Percentiles rank a stretch among this genome's conserved stretches.
Evolutionary conservation across 2,797 vertebrate genomes (phyloP).

Genomic region (Rhynchotus rufescens): DNA sequence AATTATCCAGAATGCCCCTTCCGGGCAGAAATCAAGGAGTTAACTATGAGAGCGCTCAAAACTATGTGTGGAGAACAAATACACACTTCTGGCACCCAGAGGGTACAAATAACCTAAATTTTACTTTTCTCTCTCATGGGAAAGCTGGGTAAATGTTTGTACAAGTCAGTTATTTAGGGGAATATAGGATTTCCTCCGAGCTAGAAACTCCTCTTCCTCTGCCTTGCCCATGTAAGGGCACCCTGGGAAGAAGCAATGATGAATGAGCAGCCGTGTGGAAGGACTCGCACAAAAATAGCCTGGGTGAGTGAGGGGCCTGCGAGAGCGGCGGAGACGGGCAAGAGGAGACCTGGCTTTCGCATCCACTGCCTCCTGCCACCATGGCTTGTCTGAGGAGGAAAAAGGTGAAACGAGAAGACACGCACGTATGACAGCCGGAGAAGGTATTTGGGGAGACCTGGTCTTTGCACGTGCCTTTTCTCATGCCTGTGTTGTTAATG

Average conservation of each 20-base stretch:
- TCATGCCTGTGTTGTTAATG: neutral
- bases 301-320: neutral
- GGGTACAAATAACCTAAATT: constrained; percentile 27
- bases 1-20: rapidly evolving
- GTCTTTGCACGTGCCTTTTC: neutral
- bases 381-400: neutral
- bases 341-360: neutral
- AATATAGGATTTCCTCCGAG: neutral
- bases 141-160: constrained; percentile 37
- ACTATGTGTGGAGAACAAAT: constrained; percentile 42
- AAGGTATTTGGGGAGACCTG: neutral
- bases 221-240: constrained; percentile 74
- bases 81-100: constrained; percentile 16
- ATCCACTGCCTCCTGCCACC: rapidly evolving
- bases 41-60: constrained; percentile 9
- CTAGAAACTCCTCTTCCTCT: neutral
- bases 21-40: neutral
- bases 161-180: neutral
- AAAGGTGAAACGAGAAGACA: rapidly evolving
- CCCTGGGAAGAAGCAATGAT: neutral
- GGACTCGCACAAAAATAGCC: constrained; percentile 30
- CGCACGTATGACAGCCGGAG: rapidly evolving
- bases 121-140: neutral
- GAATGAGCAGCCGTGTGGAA: constrained; percentile 13
- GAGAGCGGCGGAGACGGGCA: neutral